Base-by-base conservation (phyloP, 2,888 invertebrate species). In the Rhingia campestris region DNA sequence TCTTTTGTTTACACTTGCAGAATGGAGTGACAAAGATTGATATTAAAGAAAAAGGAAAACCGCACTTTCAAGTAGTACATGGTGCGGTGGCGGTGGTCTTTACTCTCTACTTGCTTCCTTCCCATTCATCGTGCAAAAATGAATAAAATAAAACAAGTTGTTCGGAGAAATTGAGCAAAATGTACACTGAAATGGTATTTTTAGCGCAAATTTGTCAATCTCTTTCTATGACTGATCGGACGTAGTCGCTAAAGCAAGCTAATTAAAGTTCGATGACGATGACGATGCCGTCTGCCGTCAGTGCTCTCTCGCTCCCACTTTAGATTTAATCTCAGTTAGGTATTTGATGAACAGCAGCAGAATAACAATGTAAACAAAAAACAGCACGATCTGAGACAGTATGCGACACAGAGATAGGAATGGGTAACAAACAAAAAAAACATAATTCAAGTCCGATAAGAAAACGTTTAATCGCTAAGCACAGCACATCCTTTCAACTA, bases 191-290 rank as follows among this genome's bases (percentile, higher is more conserved):
- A 33, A 45, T 69, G 63, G 66, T 84, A 84, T 84, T 80, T 84
- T 80, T 84, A 84, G 80, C 70, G 69, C 56, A 84, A 80, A 75
- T 80, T 80, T 84, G 74, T 79, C 82, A 79, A 84, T 80, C 59
- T 80, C 53, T 84, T 49, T 64, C 70, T 75, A 66, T 69, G 56
- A 70, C 72, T 61, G 82, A 82, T 74, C 53, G 58, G 41, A 49
- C 66, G 47, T 39, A 67, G 54, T 63, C 61, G 61, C 76, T 81
- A 56, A 74, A 53, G 70, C 69, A 63, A 66, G 70, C 74, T 75
- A 84, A 80, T 80, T 74, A 80, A 84, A 66, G 80, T 51, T 74
- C 74, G 74, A 84, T 84, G 84, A 84, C 79, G 79, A 67, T 14
- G 45, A 53, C 58, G 35, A 56, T 35, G n/a, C 37, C 49, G 64